Percentiles rank a stretch among this genome's conserved stretches.
Evolutionary conservation across 2,797 vertebrate species (phyloP).

Genomic region (Urosaurus nigricauda): DNA sequence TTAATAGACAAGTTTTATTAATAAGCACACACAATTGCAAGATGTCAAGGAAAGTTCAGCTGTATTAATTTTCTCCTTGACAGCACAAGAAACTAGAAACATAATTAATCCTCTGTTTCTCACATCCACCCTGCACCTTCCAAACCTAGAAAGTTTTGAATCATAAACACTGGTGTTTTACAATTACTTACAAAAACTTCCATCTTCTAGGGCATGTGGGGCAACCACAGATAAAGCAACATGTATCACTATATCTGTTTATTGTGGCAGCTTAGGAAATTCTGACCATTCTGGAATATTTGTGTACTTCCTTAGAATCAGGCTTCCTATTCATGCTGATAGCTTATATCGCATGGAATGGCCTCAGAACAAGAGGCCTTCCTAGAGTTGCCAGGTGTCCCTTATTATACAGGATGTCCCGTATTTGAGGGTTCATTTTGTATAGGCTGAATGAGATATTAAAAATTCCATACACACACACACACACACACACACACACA

Average conservation of each 20-base stretch:
- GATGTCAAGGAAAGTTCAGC: constrained; percentile 53
- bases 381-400: too few species aligned
- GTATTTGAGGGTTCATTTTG: too few species aligned
- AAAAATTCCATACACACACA: too few species aligned
- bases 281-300: background rate
- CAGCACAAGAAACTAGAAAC: constrained; percentile 38
- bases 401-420: too few species aligned
- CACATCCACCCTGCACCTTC: background rate
- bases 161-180: background rate
- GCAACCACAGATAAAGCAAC: background rate
- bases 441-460: too few species aligned
- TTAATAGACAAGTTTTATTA: constrained; percentile 51
- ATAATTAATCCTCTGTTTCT: constrained; percentile 50
- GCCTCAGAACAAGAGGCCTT: too few species aligned
- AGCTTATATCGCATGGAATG: background rate
- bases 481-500: too few species aligned
- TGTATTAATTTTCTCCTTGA: constrained; percentile 56
- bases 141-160: constrained; percentile 6
- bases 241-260: background rate
- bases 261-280: background rate
- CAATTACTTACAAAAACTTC: background rate
- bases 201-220: background rate
- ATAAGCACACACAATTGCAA: constrained; percentile 34
- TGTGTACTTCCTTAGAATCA: background rate
- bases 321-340: background rate